These are phyloP conservation scores for Siniperca knerii DNA, from an alignment of 2,113 vertebrate genomes.

Conservation along the genomic window DNA sequence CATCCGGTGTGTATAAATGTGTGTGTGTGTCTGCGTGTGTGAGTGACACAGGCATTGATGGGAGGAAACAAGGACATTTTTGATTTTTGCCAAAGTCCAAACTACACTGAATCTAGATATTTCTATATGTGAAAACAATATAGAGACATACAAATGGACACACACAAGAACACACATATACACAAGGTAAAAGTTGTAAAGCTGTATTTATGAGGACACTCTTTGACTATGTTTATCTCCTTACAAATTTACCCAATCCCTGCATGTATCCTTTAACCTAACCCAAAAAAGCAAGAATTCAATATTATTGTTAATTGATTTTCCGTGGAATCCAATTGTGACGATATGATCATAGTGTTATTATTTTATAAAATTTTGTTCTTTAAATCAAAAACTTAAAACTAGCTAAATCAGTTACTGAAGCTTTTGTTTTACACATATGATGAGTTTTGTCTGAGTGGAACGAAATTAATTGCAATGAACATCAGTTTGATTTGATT, in stretches of 20 bases:
- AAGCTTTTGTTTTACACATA: not conserved
- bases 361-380: not conserved
- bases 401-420: not conserved
- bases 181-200: not conserved
- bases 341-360: not conserved
- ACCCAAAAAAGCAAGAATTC: not conserved
- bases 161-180: not conserved
- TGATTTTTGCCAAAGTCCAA: not conserved
- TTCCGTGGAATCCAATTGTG: not conserved
- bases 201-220: conserved; percentile 4
- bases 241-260: not conserved
- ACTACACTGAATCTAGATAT: not conserved
- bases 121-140: not conserved
- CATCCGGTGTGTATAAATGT: conserved; percentile 35
- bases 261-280: not conserved
- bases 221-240: not conserved
- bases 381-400: not conserved
- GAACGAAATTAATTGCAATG: not conserved
- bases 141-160: not conserved
- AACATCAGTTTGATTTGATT: not conserved
- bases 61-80: not conserved
- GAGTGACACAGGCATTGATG: conserved; percentile 6
- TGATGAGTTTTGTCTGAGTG: not conserved
- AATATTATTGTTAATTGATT: not conserved
- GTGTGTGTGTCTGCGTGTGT: not conserved